These are phyloP conservation scores for Urocyon cinereoargenteus DNA, from an alignment of 2,797 vertebrate genomes.

Conservation along the genomic window DNA sequence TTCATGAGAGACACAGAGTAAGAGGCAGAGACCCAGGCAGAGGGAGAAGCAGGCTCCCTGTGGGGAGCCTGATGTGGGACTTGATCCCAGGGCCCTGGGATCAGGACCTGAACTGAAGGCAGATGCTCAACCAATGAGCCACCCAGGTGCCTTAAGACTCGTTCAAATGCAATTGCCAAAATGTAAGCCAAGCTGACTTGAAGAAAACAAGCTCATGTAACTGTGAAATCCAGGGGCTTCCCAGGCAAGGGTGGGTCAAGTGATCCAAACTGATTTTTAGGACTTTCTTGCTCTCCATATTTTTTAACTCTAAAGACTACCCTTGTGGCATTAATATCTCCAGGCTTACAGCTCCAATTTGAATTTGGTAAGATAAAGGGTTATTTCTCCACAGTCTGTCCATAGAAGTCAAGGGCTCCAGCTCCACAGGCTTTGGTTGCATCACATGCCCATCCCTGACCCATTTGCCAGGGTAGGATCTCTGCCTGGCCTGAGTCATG, in stretches of 20 bases:
- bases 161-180: not conserved
- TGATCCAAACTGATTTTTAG: not conserved
- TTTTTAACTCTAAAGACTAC: not conserved
- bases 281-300: not conserved
- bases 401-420: not conserved
- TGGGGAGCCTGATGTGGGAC: too few species aligned
- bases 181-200: slow-evolving; percentile 22
- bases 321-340: not conserved
- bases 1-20: too few species aligned
- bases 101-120: too few species aligned
- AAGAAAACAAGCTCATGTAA: not conserved
- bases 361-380: not conserved
- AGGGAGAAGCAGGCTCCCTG: too few species aligned
- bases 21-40: too few species aligned
- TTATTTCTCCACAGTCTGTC: not conserved
- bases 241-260: not conserved
- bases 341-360: not conserved
- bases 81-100: too few species aligned
- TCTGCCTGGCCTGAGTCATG: not conserved
- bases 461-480: not conserved
- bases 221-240: not conserved
- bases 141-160: not conserved
- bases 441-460: not conserved
- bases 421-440: not conserved
- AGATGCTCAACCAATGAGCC: too few species aligned